Percentiles rank a stretch among this genome's conserved stretches.
These are phyloP conservation scores for Drosophila fulvimacula DNA, from an alignment of 2,888 invertebrate species.

Conservation along the genomic window DNA sequence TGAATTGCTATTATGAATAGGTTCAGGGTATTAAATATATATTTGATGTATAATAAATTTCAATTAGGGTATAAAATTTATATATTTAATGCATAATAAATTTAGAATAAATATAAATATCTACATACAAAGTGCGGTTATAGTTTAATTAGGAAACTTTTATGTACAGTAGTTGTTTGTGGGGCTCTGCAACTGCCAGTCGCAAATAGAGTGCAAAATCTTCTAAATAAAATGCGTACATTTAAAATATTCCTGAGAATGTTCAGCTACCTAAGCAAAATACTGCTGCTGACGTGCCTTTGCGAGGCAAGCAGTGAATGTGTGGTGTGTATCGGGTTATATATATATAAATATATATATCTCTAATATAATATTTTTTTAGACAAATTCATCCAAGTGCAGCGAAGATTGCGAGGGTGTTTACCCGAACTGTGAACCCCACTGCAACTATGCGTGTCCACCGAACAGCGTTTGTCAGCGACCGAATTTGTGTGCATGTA, in stretches of 20 bases:
- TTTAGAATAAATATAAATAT: too few relatives aligned
- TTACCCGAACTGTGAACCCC: conserved; percentile 19
- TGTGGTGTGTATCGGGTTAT: conserved; percentile 4
- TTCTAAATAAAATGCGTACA: neutral
- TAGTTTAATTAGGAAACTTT: neutral
- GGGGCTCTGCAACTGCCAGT: neutral
- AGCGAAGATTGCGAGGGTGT: conserved; percentile 16
- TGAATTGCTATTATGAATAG: neutral
- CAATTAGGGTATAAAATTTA: neutral
- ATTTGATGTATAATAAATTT: too few relatives aligned
- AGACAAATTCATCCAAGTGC: conserved; percentile 1
- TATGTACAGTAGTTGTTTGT: neutral
- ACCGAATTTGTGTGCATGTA: conserved; percentile 3
- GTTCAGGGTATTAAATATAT: neutral
- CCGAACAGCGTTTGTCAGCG: conserved; percentile 4
- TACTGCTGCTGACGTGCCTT: neutral
- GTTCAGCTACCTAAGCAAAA: neutral
- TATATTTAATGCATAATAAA: too few relatives aligned
- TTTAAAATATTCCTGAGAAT: neutral
- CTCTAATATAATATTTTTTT: neutral
- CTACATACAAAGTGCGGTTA: neutral
- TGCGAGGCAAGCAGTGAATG: neutral
- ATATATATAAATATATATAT: neutral
- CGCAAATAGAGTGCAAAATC: neutral
- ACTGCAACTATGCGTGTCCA: conserved; percentile 3